A percentile compares a stretch with the other conserved stretches of the same genome.
phyloP scores from a whole-genome alignment of 2,888 invertebrate species.

The Autographa gamma region DNA sequence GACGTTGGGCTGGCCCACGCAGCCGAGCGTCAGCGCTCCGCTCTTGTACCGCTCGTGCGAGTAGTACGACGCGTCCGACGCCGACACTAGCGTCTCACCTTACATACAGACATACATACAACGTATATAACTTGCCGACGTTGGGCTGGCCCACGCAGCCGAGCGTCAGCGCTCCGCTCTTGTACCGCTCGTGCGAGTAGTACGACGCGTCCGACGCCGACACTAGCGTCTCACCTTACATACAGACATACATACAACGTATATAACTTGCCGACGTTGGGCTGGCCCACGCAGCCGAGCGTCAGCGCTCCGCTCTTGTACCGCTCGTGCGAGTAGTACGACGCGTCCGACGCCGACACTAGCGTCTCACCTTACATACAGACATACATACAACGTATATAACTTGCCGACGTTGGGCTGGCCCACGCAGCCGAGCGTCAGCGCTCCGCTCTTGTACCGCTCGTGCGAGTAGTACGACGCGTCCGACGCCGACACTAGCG shows the following conservation, averaged over 20 bases:
- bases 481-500: constrained; percentile 84
- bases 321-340: constrained; percentile 90
- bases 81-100: constrained; percentile 82
- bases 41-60: constrained; percentile 92
- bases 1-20: constrained; percentile 98
- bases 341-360: constrained; percentile 87
- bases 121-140: constrained; percentile 93
- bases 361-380: constrained; percentile 76
- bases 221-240: constrained; percentile 77
- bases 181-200: constrained; percentile 91
- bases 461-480: constrained; percentile 91
- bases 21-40: constrained; percentile 95
- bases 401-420: constrained; percentile 98
- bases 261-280: constrained; percentile 96
- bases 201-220: constrained; percentile 89
- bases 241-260: too few relatives aligned
- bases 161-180: constrained; percentile 94
- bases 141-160: constrained; percentile 98
- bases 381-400: too few relatives aligned
- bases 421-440: constrained; percentile 97
- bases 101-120: constrained; percentile 8
- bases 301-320: constrained; percentile 94
- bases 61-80: constrained; percentile 90
- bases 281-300: constrained; percentile 97
- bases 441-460: constrained; percentile 92